Evolutionary conservation across 2,888 invertebrate species (phyloP), one percentile per base, ranked within the genome.

Genomic region (Phyllotreta cruciferae): DNA sequence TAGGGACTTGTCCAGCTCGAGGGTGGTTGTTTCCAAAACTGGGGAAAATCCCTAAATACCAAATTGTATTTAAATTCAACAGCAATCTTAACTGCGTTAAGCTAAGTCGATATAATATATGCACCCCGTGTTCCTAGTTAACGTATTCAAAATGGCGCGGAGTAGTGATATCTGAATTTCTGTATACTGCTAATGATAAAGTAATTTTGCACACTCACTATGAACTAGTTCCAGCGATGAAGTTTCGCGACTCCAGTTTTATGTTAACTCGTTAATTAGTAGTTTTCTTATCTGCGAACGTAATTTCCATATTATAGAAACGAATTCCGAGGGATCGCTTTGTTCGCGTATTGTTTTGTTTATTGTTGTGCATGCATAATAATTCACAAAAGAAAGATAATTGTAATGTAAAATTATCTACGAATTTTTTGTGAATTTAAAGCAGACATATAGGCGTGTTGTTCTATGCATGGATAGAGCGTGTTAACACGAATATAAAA

Each of bases 141-240:
- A 71, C 71, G 45, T 73, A 75, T 74, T 75, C 75, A 75, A 74
- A 68, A 74, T 75, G 74, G 74, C 75, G 63, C 39, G 66, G 63
- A 62, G 37, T 68, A 66, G 65, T 63, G 60, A 61, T 65, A 66
- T 45, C 61, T 56, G 42, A 57, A 63, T 63, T 56, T 61, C 56
- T 60, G 63, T 36, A 60, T 38, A 38, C 52, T 34, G 47, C 45
- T 63, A 61, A 61, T 63, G 65, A 63, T 67, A 52, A 64, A 67
- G 64, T 61, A 67, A 67, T 65, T 65, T 56, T 61, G 56, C 61
- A 61, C 67, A 61, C 64, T 67, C 64, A 65, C 62, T 60, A 35
- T 50, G 34, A 60, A 64, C 42, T 52, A 60, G 55, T 63, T 53
- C 55, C 47, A 64, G 66, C 65, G 65, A 63, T 63, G 56, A 58